Evolutionary conservation across 2,888 invertebrate species (phyloP).

Genomic region (Noctua comes): DNA sequence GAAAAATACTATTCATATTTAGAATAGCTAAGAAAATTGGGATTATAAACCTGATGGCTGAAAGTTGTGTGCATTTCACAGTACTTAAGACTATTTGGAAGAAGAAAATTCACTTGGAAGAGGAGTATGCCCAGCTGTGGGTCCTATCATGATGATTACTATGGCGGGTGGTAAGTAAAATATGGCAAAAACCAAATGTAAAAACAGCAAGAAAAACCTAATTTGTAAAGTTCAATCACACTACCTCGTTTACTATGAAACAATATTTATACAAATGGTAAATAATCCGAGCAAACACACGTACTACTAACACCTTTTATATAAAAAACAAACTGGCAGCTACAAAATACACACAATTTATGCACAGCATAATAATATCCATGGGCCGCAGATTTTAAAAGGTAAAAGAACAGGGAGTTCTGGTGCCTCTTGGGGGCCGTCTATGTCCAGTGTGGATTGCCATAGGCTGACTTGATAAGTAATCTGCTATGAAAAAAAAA

Average conservation of each 20-base stretch:
- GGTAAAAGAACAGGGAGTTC: background rate
- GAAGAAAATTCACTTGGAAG: background rate
- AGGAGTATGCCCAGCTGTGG: background rate
- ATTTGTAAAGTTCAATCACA: slow-evolving; percentile 53
- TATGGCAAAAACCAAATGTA: background rate
- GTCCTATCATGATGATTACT: background rate
- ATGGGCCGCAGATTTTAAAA: background rate
- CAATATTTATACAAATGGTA: slow-evolving; percentile 53
- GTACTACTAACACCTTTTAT: slow-evolving; percentile 30
- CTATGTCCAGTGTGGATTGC: background rate
- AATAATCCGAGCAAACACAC: slow-evolving; percentile 25
- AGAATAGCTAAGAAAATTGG: background rate
- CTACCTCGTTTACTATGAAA: slow-evolving; percentile 32
- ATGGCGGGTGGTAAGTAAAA: too few relatives aligned
- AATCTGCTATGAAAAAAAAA: background rate
- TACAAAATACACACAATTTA: slow-evolving; percentile 23
- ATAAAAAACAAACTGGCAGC: slow-evolving; percentile 12
- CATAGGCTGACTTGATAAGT: background rate
- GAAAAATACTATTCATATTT: background rate
- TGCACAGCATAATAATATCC: background rate
- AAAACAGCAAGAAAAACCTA: background rate
- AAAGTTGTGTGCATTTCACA: background rate
- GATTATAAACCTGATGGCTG: background rate
- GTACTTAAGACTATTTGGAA: background rate
- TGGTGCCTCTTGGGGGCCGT: background rate